These are phyloP conservation scores for Manduca sexta DNA, from an alignment of 1,140 invertebrate genomes.

Conservation along the genomic window DNA sequence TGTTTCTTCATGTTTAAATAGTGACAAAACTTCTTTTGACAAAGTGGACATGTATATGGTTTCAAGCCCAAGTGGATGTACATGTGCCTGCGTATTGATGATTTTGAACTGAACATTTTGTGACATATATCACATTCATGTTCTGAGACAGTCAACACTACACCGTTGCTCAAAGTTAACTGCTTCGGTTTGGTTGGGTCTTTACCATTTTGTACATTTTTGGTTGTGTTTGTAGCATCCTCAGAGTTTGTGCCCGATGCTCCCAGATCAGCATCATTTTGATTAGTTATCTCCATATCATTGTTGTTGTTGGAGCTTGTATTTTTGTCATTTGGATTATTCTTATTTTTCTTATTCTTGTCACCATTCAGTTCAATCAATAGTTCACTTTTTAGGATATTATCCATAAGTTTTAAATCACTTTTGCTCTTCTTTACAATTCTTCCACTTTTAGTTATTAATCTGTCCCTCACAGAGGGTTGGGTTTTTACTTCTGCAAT, in stretches of 20 bases:
- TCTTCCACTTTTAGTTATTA: slow-evolving; percentile 33
- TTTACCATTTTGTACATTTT: slow-evolving; percentile 4
- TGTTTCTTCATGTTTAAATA: slow-evolving; percentile 82
- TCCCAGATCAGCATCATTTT: slow-evolving; percentile 13
- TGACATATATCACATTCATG: slow-evolving; percentile 69
- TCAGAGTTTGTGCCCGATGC: not conserved
- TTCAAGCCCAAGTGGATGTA: slow-evolving; percentile 74
- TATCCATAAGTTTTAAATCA: slow-evolving; percentile 37
- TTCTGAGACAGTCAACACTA: slow-evolving; percentile 16
- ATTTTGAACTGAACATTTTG: slow-evolving; percentile 69
- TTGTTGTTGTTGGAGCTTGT: slow-evolving; percentile 26
- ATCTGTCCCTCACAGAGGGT: slow-evolving; percentile 11
- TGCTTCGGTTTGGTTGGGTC: slow-evolving; percentile 7
- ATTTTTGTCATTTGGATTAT: slow-evolving; percentile 3
- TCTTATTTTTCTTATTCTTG: slow-evolving; percentile 10
- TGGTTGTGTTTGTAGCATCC: slow-evolving; percentile 2
- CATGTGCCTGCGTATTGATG: slow-evolving; percentile 72
- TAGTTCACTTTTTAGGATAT: slow-evolving; percentile 54
- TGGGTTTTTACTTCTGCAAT: slow-evolving; percentile 1
- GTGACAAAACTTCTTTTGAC: slow-evolving; percentile 82
- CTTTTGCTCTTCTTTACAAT: slow-evolving; percentile 41
- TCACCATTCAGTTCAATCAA: slow-evolving; percentile 46
- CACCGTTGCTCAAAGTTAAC: slow-evolving; percentile 16
- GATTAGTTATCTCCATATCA: slow-evolving; percentile 22
- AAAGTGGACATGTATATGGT: slow-evolving; percentile 81